A percentile compares a stretch with the other conserved stretches of the same genome.
Evolutionary conservation across 1,140 invertebrate species (phyloP).

Genomic region (Sarcophaga peregrina): DNA sequence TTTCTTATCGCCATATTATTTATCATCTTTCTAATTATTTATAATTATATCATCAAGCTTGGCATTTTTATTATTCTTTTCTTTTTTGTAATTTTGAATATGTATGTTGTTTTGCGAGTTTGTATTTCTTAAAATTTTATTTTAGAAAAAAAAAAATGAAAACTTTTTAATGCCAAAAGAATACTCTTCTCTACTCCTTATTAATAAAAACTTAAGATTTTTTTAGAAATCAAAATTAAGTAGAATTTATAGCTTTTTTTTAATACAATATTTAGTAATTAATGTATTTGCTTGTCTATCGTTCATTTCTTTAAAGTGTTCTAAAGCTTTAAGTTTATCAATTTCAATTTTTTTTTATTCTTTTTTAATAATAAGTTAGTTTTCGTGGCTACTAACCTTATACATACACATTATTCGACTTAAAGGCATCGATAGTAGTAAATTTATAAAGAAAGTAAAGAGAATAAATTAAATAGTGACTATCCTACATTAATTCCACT

Average conservation of each 20-base stretch:
- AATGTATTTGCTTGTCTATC: no score
- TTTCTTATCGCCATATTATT: no score
- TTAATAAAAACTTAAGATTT: no score
- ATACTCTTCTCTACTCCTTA: no score
- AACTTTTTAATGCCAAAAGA: no score
- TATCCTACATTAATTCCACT: conserved; percentile 22
- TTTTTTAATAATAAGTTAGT: no score
- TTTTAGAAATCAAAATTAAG: no score
- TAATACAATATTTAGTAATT: no score
- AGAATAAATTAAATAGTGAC: neutral
- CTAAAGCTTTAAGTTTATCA: conserved; percentile 2
- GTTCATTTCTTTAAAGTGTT: neutral
- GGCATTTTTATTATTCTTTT: neutral
- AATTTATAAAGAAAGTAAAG: neutral
- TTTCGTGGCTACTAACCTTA: no score
- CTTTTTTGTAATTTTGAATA: neutral
- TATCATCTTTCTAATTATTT: neutral
- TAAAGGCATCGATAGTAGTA: neutral
- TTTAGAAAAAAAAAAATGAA: no score
- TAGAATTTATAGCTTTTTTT: no score
- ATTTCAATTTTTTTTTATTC: no score
- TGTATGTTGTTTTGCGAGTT: neutral
- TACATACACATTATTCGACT: neutral
- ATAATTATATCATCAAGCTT: neutral
- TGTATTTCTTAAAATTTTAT: neutral